Conservation (phyloP, 1,140 invertebrate genomes). For the Brachionus rubens region DNA sequence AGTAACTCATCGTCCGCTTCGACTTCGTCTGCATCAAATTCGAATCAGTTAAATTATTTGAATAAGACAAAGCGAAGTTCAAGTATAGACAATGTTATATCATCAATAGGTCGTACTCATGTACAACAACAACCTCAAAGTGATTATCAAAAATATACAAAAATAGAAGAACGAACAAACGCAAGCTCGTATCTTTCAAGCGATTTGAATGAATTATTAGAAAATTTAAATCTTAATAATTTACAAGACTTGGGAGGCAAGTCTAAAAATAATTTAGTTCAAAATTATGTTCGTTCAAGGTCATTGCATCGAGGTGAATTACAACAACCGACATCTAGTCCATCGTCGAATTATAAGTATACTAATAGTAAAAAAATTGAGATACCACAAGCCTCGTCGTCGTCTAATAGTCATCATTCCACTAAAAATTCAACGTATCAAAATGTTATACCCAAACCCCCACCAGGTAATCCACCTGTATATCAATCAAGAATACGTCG, state of each 20-base stretch:
- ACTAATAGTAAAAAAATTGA: not conserved
- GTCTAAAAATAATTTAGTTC: not conserved
- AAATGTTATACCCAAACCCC: conserved; percentile 22
- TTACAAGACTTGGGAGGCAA: not conserved
- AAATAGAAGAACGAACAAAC: not conserved
- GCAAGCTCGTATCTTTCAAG: not conserved
- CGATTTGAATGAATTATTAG: not conserved
- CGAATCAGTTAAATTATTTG: not conserved
- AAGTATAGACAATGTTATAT: conserved; percentile 28
- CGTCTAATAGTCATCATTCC: too few species aligned
- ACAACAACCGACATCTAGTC: not conserved
- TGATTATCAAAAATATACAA: not conserved
- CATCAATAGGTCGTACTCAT: not conserved
- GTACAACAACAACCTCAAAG: not conserved
- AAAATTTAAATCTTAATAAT: conserved; percentile 10
- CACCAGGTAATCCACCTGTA: conserved; percentile 12
- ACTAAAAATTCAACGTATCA: not conserved
- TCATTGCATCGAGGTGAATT: not conserved
- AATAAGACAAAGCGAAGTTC: conserved; percentile 34
- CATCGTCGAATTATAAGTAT: not conserved
- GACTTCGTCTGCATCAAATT: not conserved
- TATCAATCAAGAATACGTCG: conserved; percentile 23
- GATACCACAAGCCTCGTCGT: too few species aligned
- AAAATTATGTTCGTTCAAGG: not conserved
- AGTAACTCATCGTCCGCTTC: not conserved